Conservation (phyloP, 2,888 invertebrate species). For the Cenopis cana region DNA sequence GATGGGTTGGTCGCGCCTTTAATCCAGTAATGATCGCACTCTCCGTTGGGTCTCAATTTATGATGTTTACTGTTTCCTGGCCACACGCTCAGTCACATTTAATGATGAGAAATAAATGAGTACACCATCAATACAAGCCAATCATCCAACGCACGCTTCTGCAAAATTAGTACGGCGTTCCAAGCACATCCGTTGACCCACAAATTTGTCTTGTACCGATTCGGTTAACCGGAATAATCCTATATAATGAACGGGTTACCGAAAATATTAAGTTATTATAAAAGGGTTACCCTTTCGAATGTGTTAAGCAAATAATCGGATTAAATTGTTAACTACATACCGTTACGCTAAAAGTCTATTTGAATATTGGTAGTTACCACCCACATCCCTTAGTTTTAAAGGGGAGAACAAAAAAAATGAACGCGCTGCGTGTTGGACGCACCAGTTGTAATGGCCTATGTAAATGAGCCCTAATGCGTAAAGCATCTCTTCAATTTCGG, state of each 20-base stretch:
- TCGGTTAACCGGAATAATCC: too few relatives aligned
- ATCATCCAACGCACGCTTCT: neutral
- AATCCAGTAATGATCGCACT: slow-evolving; percentile 63
- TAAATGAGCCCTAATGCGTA: neutral
- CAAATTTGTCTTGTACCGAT: too few relatives aligned
- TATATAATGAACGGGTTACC: too few relatives aligned
- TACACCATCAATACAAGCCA: neutral
- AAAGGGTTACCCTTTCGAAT: too few relatives aligned
- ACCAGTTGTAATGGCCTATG: too few relatives aligned
- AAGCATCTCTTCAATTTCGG: neutral
- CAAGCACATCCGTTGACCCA: neutral
- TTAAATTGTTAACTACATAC: neutral
- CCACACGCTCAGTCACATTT: slow-evolving; percentile 36
- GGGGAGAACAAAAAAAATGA: too few relatives aligned
- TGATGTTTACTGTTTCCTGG: slow-evolving; percentile 58
- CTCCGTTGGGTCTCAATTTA: slow-evolving; percentile 64
- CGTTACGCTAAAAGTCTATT: neutral
- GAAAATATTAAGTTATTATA: too few relatives aligned
- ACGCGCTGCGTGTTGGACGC: too few relatives aligned
- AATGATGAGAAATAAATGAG: slow-evolving; percentile 31
- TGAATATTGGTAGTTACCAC: too few relatives aligned
- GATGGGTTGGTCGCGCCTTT: slow-evolving; percentile 46
- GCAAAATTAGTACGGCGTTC: neutral
- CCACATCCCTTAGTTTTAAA: too few relatives aligned
- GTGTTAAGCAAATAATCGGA: too few relatives aligned